Evolutionary conservation across 1,140 invertebrate species (phyloP).

Genomic region (Pseudomyrmex pallidus): DNA sequence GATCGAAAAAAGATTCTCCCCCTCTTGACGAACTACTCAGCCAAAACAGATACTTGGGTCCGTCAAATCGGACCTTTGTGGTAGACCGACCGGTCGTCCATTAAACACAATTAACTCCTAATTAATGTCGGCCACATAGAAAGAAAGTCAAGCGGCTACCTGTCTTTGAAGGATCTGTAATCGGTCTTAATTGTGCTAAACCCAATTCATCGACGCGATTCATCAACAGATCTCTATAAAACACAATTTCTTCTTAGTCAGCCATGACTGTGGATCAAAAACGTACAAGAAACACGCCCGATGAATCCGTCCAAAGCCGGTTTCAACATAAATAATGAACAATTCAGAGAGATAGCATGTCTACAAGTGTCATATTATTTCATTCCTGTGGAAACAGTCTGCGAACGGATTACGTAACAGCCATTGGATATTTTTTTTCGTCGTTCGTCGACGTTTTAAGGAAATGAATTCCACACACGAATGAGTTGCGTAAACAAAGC

Average conservation of each 20-base stretch:
- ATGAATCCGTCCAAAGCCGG: constrained; percentile 31
- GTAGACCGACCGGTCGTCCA: constrained; percentile 65
- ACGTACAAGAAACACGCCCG: background rate
- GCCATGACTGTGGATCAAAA: background rate
- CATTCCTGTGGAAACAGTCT: constrained; percentile 16
- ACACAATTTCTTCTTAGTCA: constrained; percentile 6
- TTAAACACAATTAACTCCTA: constrained; percentile 73
- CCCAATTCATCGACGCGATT: constrained; percentile 29
- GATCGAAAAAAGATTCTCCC: constrained; percentile 3
- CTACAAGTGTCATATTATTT: background rate
- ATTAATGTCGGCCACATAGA: constrained; percentile 59
- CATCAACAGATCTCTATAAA: constrained; percentile 29
- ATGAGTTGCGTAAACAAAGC: constrained; percentile 32
- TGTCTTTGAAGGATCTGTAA: constrained; percentile 57
- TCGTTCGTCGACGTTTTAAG: constrained; percentile 3
- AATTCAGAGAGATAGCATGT: background rate
- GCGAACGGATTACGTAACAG: background rate
- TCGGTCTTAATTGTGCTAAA: constrained; percentile 55
- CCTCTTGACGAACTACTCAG: constrained; percentile 45
- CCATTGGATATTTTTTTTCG: background rate
- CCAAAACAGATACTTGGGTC: constrained; percentile 54
- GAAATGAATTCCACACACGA: constrained; percentile 4
- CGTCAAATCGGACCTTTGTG: constrained; percentile 59
- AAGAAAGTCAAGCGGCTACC: constrained; percentile 59
- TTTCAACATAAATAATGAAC: background rate